Percentiles rank a stretch among this genome's conserved stretches.
Evolutionary conservation across 2,113 vertebrate species (phyloP).

Genomic region (Pseudorasbora parva): DNA sequence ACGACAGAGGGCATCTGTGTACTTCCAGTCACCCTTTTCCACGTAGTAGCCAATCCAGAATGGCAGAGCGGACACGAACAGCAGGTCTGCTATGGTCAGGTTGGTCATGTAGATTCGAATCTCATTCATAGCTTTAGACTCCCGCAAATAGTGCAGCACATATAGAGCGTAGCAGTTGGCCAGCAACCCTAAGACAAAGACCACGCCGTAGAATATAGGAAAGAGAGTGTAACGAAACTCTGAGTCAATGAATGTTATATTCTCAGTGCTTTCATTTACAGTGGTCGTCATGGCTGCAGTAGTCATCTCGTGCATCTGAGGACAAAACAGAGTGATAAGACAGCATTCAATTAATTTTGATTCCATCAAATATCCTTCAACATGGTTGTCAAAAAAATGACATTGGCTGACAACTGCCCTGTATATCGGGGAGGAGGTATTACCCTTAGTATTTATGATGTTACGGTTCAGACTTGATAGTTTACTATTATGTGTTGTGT

Average conservation of each 20-base stretch:
- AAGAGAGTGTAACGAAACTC: conserved; percentile 87
- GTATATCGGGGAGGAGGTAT: neutral
- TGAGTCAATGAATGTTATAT: conserved; percentile 79
- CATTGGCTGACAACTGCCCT: too few species aligned
- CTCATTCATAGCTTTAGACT: conserved; percentile 85
- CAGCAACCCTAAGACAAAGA: conserved; percentile 85
- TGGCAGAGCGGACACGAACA: conserved; percentile 86
- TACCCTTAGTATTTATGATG: too few species aligned
- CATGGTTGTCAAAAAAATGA: neutral
- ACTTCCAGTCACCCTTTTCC: conserved; percentile 82
- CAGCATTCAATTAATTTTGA: neutral
- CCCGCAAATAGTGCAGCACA: conserved; percentile 80
- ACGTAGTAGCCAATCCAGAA: conserved; percentile 90
- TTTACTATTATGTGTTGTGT: too few species aligned
- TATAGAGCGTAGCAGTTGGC: conserved; percentile 88
- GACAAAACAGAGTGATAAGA: neutral
- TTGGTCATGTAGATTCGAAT: conserved; percentile 96
- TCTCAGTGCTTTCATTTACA: neutral
- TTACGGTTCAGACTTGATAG: too few species aligned
- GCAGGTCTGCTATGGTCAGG: conserved; percentile 88
- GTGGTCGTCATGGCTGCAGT: too few species aligned
- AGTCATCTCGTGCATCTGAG: neutral
- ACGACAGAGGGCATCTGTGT: conserved; percentile 75
- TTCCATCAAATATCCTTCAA: neutral
- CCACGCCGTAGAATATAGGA: conserved; percentile 81